Percentiles rank a stretch among this genome's conserved stretches.
phyloP scores from a whole-genome alignment of 2,113 vertebrate genomes.

The Scomber scombrus region DNA sequence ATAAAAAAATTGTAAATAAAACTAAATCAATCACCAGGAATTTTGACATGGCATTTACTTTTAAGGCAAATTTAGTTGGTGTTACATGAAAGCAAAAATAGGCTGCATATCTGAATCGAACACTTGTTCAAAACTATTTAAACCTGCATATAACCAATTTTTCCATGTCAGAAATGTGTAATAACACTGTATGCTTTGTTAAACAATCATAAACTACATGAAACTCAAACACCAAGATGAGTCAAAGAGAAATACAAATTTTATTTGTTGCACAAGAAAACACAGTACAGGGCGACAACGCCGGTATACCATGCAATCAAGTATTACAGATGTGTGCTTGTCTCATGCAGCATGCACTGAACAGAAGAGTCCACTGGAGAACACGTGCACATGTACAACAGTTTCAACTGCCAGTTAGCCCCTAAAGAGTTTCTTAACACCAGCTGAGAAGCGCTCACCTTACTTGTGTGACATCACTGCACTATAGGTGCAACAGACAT shows the following conservation, averaged over 20 bases:
- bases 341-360: slow-evolving; percentile 85
- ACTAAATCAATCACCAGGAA: no score
- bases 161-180: neutral
- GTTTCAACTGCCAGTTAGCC: slow-evolving; percentile 44
- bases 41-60: no score
- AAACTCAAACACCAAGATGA: slow-evolving; percentile 14
- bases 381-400: slow-evolving; percentile 71
- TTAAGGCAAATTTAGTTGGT: no score
- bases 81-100: no score
- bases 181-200: neutral
- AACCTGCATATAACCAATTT: no score
- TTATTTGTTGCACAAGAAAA: slow-evolving; percentile 78
- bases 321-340: slow-evolving; percentile 76
- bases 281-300: slow-evolving; percentile 74
- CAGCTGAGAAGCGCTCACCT: slow-evolving; percentile 6
- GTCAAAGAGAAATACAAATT: slow-evolving; percentile 75
- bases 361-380: slow-evolving; percentile 71
- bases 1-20: no score
- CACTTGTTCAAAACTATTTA: no score
- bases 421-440: slow-evolving; percentile 45
- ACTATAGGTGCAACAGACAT: neutral
- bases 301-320: slow-evolving; percentile 80
- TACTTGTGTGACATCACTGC: neutral
- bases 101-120: no score
- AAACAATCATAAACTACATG: neutral